phyloP scores from a whole-genome alignment of 2,888 invertebrate genomes.

The Rotaria magnacalcarata region DNA sequence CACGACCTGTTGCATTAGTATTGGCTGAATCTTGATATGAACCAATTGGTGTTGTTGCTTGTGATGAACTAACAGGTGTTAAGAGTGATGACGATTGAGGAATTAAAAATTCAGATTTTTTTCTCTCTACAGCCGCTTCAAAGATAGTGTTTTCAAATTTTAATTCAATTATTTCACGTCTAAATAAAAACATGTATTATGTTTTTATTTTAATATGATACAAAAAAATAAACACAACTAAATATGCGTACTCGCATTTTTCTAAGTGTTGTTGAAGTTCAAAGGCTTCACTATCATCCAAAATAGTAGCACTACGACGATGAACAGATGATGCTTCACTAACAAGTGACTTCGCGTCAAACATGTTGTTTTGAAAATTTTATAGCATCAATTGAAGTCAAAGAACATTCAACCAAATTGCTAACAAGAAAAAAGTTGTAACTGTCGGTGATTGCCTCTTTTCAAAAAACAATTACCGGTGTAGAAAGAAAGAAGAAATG shows the following conservation, averaged over 20 bases:
- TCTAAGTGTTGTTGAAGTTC: not conserved
- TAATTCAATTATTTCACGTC: not conserved
- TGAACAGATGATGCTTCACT: not conserved
- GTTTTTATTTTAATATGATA: too few species aligned
- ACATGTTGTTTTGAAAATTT: not conserved
- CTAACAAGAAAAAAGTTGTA: not conserved
- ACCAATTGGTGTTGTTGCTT: conserved; percentile 50
- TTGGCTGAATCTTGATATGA: conserved; percentile 49
- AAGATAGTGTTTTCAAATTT: not conserved
- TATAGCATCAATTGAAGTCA: not conserved
- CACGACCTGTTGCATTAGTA: conserved; percentile 44
- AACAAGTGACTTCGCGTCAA: not conserved
- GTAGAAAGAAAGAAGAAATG: not conserved
- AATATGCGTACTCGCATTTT: not conserved
- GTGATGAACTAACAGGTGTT: not conserved
- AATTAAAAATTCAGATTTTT: not conserved
- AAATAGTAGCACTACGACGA: not conserved
- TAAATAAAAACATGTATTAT: not conserved
- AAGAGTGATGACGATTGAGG: too few species aligned
- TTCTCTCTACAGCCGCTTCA: not conserved
- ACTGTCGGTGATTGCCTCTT: not conserved
- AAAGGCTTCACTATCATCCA: not conserved
- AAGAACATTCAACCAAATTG: not conserved
- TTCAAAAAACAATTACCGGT: not conserved
- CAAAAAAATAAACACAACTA: not conserved